Base-by-base conservation (phyloP, 2,113 vertebrate species). In the Panthera tigris region DNA sequence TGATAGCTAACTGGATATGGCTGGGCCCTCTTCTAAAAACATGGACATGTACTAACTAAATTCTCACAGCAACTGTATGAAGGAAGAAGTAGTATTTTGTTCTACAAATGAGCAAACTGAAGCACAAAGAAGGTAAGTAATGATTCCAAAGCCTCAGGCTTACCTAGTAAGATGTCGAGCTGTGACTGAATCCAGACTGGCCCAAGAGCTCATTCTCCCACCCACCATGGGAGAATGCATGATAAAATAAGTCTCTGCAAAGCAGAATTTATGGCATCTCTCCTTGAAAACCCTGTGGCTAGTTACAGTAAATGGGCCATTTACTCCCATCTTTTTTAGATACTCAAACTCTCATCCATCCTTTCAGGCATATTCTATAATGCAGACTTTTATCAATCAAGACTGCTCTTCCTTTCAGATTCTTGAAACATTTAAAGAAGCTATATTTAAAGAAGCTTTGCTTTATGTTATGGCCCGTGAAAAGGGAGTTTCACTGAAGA, bases 381-480 rank as follows among this genome's bases (percentile, higher is more conserved):
- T 14, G 21, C 15, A 45, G 18, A 50, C 7, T 45, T 81, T 89
- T 41, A 82, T 89, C 29, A 69, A 48, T 66, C 25, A 36, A 87
- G 71, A 81, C 27, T 78, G 7, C 4, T 80, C 78, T 93, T 88
- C 73, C 50, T 78, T 76, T 87, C 57, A 94, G 57, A 84, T 71
- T 90, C 91, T 65, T 55, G 36, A 10, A 52, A 76, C 39, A 91
- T 95, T 69, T 81, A 95, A 84, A 91, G 82, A 92, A 97, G 87
- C 16, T 97, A 76, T n/a, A 91, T 95, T 69, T 81, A 95, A 84
- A 91, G 82, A 94, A 97, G 87, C 16, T 96, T 95, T 96, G 85
- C 57, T 92, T 10, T 48, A 89, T 91, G 74, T 52, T 65, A 73
- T n/a, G 41, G 80, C 5, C 45, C 61, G 27, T 91, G 81, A 61